Evolutionary conservation across 2,797 vertebrate species (phyloP).

Genomic region (Enteromius trimaculatus): DNA sequence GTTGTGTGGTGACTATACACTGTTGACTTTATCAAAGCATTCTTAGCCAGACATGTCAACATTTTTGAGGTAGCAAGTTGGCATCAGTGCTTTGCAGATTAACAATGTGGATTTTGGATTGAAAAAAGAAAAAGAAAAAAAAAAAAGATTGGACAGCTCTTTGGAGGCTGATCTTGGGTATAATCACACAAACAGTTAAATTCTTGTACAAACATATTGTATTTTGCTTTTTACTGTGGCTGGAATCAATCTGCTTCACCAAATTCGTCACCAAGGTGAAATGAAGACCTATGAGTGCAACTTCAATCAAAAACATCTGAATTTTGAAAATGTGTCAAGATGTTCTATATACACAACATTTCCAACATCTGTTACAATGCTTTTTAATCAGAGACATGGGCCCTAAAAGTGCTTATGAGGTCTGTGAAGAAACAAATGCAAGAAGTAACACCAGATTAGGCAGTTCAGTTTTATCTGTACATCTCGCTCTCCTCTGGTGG

Average conservation of each 20-base stretch:
- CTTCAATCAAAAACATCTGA: constrained; percentile 7
- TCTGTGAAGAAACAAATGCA: constrained; percentile 47
- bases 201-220: neutral
- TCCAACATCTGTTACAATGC: constrained; percentile 18
- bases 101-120: constrained; percentile 61
- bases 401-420: constrained; percentile 64
- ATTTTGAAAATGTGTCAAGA: constrained; percentile 29
- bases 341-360: constrained; percentile 39
- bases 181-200: constrained; percentile 4
- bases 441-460: constrained; percentile 30
- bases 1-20: constrained; percentile 36
- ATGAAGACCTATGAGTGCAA: constrained; percentile 16
- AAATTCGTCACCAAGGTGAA: constrained; percentile 22
- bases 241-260: neutral
- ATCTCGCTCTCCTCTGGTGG: constrained; percentile 24
- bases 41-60: constrained; percentile 60
- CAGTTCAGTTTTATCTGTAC: constrained; percentile 8
- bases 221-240: neutral
- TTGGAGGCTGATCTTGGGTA: constrained; percentile 25
- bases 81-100: constrained; percentile 83
- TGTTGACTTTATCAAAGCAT: constrained; percentile 44
- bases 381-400: constrained; percentile 65
- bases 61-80: constrained; percentile 84
- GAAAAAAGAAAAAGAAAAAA: neutral
- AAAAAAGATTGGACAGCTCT: constrained; percentile 12